phyloP scores from a whole-genome alignment of 2,888 invertebrate species.

The Endotricha flammealis region DNA sequence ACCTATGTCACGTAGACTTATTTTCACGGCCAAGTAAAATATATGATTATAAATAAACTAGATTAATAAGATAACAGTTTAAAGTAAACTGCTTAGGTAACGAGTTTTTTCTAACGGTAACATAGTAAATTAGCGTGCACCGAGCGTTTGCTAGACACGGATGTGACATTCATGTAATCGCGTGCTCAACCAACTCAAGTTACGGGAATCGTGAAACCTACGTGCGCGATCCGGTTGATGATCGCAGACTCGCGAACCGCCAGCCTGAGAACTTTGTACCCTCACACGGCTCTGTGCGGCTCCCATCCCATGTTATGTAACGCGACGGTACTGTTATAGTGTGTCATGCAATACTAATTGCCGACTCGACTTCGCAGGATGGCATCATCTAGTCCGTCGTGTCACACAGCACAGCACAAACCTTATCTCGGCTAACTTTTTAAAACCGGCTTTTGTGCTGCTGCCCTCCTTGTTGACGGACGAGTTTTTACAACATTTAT shows the following conservation, averaged over 20 bases:
- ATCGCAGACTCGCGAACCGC: slow-evolving; percentile 31
- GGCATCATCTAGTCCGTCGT: neutral
- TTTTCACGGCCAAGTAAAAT: too few relatives aligned
- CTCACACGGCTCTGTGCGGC: slow-evolving; percentile 43
- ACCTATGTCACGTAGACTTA: too few relatives aligned
- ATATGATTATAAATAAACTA: too few relatives aligned
- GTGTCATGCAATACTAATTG: slow-evolving; percentile 61
- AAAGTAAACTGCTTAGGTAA: neutral
- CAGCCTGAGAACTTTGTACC: slow-evolving; percentile 48
- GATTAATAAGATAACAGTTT: slow-evolving; percentile 4
- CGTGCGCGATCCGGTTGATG: slow-evolving; percentile 41
- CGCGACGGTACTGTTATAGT: slow-evolving; percentile 58
- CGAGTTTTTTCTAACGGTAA: slow-evolving; percentile 18
- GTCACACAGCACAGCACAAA: slow-evolving; percentile 8
- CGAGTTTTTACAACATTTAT: slow-evolving; percentile 37
- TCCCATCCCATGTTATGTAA: slow-evolving; percentile 65
- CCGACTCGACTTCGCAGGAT: slow-evolving; percentile 28
- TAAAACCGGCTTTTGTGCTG: slow-evolving; percentile 51
- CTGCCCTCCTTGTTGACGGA: slow-evolving; percentile 37
- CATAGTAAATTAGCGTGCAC: slow-evolving; percentile 15
- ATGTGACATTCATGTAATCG: slow-evolving; percentile 47
- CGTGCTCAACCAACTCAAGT: slow-evolving; percentile 42
- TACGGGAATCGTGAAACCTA: slow-evolving; percentile 52
- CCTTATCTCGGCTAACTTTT: slow-evolving; percentile 45
- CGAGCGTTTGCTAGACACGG: slow-evolving; percentile 23